Percentiles rank a stretch among this genome's conserved stretches.
These are phyloP conservation scores for Mizuhopecten yessoensis DNA, from an alignment of 1,140 invertebrate genomes.

Conservation along the genomic window DNA sequence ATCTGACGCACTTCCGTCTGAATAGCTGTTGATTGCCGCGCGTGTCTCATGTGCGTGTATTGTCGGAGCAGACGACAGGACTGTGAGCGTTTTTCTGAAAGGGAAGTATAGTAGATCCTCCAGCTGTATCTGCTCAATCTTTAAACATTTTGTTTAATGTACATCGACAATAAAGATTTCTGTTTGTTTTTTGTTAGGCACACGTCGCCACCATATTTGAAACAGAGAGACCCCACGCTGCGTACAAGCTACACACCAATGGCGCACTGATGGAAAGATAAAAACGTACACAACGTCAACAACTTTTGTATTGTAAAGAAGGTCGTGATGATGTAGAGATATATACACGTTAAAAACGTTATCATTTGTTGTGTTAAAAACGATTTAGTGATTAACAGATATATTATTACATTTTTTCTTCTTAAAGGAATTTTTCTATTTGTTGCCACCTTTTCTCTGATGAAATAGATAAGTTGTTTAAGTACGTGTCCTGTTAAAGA, in stretches of 20 bases:
- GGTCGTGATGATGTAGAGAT: slow-evolving; percentile 1
- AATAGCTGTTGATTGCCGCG: not conserved
- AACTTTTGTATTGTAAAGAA: not conserved
- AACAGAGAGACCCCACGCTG: not conserved
- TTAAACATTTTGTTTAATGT: not conserved
- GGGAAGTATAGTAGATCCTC: not conserved
- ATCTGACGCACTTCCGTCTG: too few species aligned
- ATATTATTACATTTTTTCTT: not conserved
- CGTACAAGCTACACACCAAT: not conserved
- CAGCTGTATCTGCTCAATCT: not conserved
- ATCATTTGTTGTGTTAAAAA: not conserved
- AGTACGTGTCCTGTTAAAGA: not conserved
- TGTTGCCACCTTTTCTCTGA: not conserved
- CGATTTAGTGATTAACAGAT: slow-evolving; percentile 1
- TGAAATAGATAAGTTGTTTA: slow-evolving; percentile 23
- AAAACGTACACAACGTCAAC: not conserved
- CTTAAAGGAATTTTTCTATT: not conserved
- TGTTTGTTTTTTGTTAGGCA: not conserved
- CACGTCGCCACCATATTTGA: slow-evolving; percentile 1
- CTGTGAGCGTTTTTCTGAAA: not conserved
- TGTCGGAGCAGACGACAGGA: not conserved
- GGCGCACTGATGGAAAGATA: not conserved
- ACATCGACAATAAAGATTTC: not conserved
- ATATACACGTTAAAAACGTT: not conserved
- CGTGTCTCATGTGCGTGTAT: not conserved